Evolutionary conservation across 2,113 vertebrate species (phyloP), one percentile per base, ranked within the genome.

Genomic region (Trinectes maculatus): DNA sequence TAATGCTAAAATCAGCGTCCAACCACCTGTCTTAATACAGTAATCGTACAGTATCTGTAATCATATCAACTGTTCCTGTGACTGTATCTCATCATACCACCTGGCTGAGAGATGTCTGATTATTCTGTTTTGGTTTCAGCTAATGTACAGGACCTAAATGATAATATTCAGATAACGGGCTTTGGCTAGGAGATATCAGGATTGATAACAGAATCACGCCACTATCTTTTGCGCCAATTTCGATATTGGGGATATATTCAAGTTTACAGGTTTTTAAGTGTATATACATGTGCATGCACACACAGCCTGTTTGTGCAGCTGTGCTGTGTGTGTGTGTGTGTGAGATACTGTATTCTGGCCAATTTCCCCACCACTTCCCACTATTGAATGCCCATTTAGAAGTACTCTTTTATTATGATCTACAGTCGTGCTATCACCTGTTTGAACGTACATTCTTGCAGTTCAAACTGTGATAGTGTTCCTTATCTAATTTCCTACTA

Each of bases 401-500:
- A 25, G 19, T 46, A 42, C 36, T 52, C 44, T 21, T 62, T 68
- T 64, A 62, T 77, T 79, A 25, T 52, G 24, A 9, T 67, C 61
- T 56, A 33, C 40, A 59, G 52, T 57, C 44, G 37, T 9, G 3
- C 40, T 79, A 74, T 83, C 60, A n/a, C 51, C 33, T 73, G 24
- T 56, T 63, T 60, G 67, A 87, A 74, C 76, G 70, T 37, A 60
- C 19, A 34, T 29, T 83, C 34, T 51, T 54, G 59, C 16, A 24
- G 46, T 46, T 60, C 29, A 21, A 60, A 15, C 42, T 56, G 24
- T 62, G 18, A 61, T 24, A 31, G 19, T 25, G 48, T 60, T 70
- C 60, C 72, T 80, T 82, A 80, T 89, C 82, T 57, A 11, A 65
- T 46, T 80, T 86, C 64, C 71, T 39, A 42, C 37, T 37, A 10